phyloP scores from a whole-genome alignment of 2,113 vertebrate genomes.

The Sinocyclocheilus maitianheensis region DNA sequence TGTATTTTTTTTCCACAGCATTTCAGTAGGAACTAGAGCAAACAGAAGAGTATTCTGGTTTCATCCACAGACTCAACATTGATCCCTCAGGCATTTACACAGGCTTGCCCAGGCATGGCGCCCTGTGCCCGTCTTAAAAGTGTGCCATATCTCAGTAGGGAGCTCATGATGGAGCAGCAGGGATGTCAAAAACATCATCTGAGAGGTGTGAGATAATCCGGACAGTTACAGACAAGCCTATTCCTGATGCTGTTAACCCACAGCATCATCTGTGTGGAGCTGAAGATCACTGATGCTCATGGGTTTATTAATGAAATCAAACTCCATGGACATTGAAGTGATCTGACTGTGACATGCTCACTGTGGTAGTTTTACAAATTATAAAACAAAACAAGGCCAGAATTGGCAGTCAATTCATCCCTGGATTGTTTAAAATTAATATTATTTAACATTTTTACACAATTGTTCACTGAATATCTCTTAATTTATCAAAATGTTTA shows the following conservation, averaged over 20 bases:
- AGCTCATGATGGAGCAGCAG: constrained; percentile 10
- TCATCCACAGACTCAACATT: constrained; percentile 27
- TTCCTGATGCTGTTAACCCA: constrained; percentile 30
- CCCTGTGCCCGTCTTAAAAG: constrained; percentile 40
- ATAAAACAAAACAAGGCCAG: neutral
- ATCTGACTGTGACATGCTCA: neutral
- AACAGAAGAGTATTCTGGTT: constrained; percentile 5
- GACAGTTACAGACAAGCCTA: constrained; percentile 34
- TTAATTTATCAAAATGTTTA: neutral
- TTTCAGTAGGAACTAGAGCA: constrained; percentile 38
- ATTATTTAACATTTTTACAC: neutral
- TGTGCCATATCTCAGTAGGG: constrained; percentile 39
- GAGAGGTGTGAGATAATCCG: constrained; percentile 30
- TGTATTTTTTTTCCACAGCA: constrained; percentile 9
- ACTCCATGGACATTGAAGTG: neutral
- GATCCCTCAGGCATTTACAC: constrained; percentile 38
- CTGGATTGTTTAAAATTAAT: neutral
- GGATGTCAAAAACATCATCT: constrained; percentile 29
- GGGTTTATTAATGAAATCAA: neutral
- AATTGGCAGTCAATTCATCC: neutral
- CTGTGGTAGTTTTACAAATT: neutral
- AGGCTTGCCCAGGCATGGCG: constrained; percentile 26
- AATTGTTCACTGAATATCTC: neutral
- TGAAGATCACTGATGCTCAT: neutral
- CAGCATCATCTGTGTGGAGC: neutral